These are phyloP conservation scores for Hydrocynus forskahlii DNA, from an alignment of 2,797 vertebrate species.

Conservation along the genomic window DNA sequence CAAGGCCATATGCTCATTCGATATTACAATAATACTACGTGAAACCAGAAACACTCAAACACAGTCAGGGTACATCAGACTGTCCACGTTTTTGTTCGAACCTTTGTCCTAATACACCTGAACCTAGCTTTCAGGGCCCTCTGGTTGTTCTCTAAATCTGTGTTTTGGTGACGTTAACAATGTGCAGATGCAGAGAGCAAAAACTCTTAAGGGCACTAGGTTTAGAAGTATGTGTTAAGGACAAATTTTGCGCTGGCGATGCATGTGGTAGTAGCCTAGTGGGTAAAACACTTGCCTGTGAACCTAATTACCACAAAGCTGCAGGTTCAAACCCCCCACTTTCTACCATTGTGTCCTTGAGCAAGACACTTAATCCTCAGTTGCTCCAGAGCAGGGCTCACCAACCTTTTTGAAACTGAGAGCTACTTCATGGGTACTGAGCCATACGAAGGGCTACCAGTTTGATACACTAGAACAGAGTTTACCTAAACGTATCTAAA, in stretches of 20 bases:
- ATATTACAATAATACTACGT: neutral
- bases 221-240: neutral
- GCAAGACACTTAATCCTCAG: no score
- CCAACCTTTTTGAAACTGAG: no score
- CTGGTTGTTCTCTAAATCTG: neutral
- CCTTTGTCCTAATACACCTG: neutral
- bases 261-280: neutral
- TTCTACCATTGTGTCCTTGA: no score
- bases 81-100: neutral
- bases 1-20: neutral
- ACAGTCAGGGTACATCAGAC: no score
- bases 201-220: neutral
- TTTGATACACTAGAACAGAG: no score
- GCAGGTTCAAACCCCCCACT: no score
- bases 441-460: no score
- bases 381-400: neutral
- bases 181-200: neutral
- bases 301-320: no score
- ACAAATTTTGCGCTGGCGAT: neutral
- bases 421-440: no score
- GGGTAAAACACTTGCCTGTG: no score
- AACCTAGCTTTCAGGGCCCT: neutral
- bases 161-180: no score
- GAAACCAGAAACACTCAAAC: neutral
- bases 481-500: no score